These are phyloP conservation scores for Rhingia campestris DNA, from an alignment of 2,888 invertebrate species.

Conservation along the genomic window DNA sequence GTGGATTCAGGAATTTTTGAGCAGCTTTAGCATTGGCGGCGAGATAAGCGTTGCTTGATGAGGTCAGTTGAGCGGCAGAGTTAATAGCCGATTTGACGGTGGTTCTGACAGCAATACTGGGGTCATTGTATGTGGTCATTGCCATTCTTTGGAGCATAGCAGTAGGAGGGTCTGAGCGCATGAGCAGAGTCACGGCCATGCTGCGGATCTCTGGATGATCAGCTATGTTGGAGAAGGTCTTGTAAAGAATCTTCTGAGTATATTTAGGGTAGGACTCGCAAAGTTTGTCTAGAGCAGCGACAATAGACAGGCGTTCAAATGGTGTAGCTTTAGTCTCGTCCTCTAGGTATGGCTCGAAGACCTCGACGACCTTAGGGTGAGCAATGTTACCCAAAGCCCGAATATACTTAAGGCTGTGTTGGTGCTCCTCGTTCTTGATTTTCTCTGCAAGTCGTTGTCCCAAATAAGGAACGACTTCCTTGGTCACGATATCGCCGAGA, in stretches of 20 bases:
- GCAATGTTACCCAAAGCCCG: slow-evolving; percentile 87
- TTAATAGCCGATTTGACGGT: slow-evolving; percentile 87
- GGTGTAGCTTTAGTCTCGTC: slow-evolving; percentile 84
- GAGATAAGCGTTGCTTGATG: slow-evolving; percentile 82
- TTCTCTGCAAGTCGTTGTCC: slow-evolving; percentile 84
- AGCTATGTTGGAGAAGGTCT: slow-evolving; percentile 86
- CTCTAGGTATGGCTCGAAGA: slow-evolving; percentile 88
- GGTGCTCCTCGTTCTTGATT: slow-evolving; percentile 84
- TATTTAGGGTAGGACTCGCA: slow-evolving; percentile 83
- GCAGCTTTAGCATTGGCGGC: slow-evolving; percentile 83
- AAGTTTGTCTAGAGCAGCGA: slow-evolving; percentile 85
- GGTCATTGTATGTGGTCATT: slow-evolving; percentile 86
- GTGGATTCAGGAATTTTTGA: slow-evolving; percentile 83
- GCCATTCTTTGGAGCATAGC: slow-evolving; percentile 89
- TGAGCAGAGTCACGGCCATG: slow-evolving; percentile 86
- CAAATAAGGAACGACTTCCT: slow-evolving; percentile 86
- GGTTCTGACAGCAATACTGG: slow-evolving; percentile 86
- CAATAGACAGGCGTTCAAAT: slow-evolving; percentile 87
- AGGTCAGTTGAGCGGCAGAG: slow-evolving; percentile 84
- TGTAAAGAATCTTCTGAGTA: slow-evolving; percentile 85
- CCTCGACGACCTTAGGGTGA: slow-evolving; percentile 85
- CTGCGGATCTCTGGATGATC: slow-evolving; percentile 87
- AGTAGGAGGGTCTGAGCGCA: slow-evolving; percentile 85
- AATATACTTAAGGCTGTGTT: slow-evolving; percentile 85
- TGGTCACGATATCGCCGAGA: slow-evolving; percentile 84